These are phyloP conservation scores for Falco concolor DNA, from an alignment of 2,797 vertebrate genomes.

Conservation along the genomic window DNA sequence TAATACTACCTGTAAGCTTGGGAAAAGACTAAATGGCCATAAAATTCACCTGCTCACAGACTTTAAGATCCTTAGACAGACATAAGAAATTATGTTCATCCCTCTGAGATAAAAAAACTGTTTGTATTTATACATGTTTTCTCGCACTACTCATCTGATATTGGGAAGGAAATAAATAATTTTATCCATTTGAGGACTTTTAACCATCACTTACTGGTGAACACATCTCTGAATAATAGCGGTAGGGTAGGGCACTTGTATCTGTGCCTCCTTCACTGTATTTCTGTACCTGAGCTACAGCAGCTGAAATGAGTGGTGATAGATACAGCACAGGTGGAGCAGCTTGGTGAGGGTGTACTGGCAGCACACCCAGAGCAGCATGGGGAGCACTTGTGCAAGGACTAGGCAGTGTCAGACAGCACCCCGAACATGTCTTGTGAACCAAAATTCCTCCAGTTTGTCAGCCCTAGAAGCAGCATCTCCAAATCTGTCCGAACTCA, in stretches of 20 bases:
- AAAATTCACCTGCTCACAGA: not conserved
- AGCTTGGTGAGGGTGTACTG: not conserved
- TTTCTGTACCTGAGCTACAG: not conserved
- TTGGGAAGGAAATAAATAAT: not conserved
- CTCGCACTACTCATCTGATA: not conserved
- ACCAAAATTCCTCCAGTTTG: not conserved
- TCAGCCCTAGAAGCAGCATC: not conserved
- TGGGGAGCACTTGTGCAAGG: not conserved
- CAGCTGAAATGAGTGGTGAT: not conserved
- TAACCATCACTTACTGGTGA: not conserved
- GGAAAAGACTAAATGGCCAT: not conserved
- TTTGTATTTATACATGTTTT: not conserved
- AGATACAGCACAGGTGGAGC: not conserved
- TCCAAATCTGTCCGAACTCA: not conserved
- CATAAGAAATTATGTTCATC: not conserved
- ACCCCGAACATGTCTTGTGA: not conserved
- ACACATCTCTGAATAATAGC: not conserved
- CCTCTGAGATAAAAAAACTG: not conserved
- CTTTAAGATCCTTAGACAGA: not conserved
- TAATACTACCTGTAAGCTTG: not conserved
- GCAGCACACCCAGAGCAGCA: not conserved
- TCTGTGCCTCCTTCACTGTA: not conserved
- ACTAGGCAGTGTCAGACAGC: not conserved
- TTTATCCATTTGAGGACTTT: not conserved
- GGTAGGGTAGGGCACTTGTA: not conserved